Conservation (phyloP, 2,888 invertebrate species). For the Eupithecia vulgata region DNA sequence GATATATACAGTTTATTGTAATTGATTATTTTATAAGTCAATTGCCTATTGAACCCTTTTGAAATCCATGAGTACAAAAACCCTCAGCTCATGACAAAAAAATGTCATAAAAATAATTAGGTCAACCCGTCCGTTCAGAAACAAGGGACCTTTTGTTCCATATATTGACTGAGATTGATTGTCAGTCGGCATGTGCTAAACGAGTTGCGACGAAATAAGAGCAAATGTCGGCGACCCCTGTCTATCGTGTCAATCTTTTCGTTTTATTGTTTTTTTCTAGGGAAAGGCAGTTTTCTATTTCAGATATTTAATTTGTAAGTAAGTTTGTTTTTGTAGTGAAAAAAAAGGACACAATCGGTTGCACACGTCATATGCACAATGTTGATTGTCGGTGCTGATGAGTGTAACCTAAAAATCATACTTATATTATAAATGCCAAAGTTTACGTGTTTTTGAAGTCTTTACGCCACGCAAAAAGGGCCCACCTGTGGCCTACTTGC, state of each 20-base stretch:
- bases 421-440: too few species aligned
- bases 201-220: constrained; percentile 79
- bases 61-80: constrained; percentile 20
- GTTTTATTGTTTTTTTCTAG: constrained; percentile 63
- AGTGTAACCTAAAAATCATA: not conserved
- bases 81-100: constrained; percentile 23
- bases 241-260: constrained; percentile 73
- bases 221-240: constrained; percentile 75
- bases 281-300: constrained; percentile 5
- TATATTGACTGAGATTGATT: constrained; percentile 82
- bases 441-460: too few species aligned
- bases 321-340: not conserved
- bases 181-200: constrained; percentile 79
- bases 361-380: not conserved
- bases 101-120: constrained; percentile 72
- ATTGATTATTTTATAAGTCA: not conserved
- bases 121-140: constrained; percentile 59
- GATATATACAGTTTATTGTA: not conserved
- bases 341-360: not conserved
- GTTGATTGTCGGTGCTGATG: not conserved
- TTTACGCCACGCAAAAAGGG: too few species aligned
- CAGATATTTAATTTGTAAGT: not conserved
- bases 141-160: constrained; percentile 75
- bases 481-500: too few species aligned
- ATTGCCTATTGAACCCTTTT: not conserved